These are phyloP conservation scores for Apoderus coryli DNA, from an alignment of 2,888 invertebrate genomes.

Conservation along the genomic window DNA sequence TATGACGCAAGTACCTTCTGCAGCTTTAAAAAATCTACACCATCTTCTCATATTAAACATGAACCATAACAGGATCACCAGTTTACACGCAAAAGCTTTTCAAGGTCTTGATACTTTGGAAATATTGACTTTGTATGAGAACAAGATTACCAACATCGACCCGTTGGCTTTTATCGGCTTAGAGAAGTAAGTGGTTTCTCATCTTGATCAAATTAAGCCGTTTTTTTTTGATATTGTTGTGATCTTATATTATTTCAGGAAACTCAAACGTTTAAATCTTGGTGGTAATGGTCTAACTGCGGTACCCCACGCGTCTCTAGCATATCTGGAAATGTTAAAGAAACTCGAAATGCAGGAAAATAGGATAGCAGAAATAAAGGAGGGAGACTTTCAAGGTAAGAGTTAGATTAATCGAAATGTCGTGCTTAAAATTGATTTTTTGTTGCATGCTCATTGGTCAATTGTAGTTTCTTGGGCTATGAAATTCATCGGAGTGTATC, in stretches of 20 bases:
- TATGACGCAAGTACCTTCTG: conserved; percentile 63
- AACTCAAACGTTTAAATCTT: conserved; percentile 69
- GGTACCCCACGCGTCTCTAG: conserved; percentile 70
- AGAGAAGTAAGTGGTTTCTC: conserved; percentile 53
- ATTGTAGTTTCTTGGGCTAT: too few relatives aligned
- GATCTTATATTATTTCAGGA: too few relatives aligned
- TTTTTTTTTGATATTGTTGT: too few relatives aligned
- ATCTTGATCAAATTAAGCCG: too few relatives aligned
- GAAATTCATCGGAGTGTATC: too few relatives aligned
- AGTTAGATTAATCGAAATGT: conserved; percentile 2
- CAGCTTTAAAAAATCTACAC: conserved; percentile 65
- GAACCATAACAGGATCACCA: conserved; percentile 73
- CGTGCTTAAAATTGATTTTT: too few relatives aligned
- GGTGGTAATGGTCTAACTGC: conserved; percentile 67
- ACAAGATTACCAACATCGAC: conserved; percentile 65
- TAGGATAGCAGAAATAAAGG: conserved; percentile 56
- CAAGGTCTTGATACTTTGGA: conserved; percentile 76
- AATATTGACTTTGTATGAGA: conserved; percentile 76
- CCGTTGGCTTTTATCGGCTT: conserved; percentile 73
- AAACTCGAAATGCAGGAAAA: conserved; percentile 84
- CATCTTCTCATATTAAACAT: conserved; percentile 75
- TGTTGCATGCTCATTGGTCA: too few relatives aligned
- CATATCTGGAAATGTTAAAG: conserved; percentile 62
- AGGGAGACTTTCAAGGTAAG: conserved; percentile 76
- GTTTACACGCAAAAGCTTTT: conserved; percentile 68